Percentiles rank a stretch among this genome's conserved stretches.
Evolutionary conservation across 1,140 invertebrate genomes (phyloP).

Genomic region (Drosophila biarmipes): DNA sequence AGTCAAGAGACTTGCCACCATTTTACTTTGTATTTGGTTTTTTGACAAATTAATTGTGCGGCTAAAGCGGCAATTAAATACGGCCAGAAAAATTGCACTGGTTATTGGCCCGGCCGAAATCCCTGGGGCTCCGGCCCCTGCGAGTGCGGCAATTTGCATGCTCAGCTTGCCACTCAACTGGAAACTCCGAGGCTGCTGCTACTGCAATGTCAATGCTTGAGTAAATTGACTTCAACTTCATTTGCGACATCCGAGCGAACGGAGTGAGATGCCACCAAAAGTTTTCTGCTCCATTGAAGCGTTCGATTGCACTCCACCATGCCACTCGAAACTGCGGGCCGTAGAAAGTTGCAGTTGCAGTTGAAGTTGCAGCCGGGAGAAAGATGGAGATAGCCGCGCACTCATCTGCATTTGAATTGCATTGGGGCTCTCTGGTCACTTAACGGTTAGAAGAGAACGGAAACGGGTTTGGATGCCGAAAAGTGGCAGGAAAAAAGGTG

Average conservation of each 20-base stretch:
- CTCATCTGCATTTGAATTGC: constrained; percentile 60
- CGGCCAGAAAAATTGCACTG: constrained; percentile 31
- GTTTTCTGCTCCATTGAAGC: constrained; percentile 81
- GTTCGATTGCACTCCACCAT: constrained; percentile 64
- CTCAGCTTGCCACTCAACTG: constrained; percentile 43
- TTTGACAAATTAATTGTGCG: constrained; percentile 77
- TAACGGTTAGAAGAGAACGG: constrained; percentile 54
- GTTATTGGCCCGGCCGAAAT: constrained; percentile 35
- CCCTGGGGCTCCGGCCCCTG: constrained; percentile 5
- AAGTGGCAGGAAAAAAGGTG: constrained; percentile 8
- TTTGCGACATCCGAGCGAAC: constrained; percentile 29
- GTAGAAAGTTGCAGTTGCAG: constrained; percentile 43
- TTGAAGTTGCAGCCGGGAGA: constrained; percentile 20
- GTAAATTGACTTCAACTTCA: constrained; percentile 68
- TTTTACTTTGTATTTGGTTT: not conserved
- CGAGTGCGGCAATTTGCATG: constrained; percentile 62
- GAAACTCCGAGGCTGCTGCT: constrained; percentile 25
- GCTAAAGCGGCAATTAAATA: constrained; percentile 72
- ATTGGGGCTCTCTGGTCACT: constrained; percentile 36
- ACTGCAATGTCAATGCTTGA: constrained; percentile 54
- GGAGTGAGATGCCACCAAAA: constrained; percentile 46
- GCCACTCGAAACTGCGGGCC: constrained; percentile 3
- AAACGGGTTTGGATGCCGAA: constrained; percentile 34
- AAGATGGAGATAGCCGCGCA: constrained; percentile 12
- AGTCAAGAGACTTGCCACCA: constrained; percentile 12